These are phyloP conservation scores for Geothlypis trichas DNA, from an alignment of 2,113 vertebrate genomes.

Conservation along the genomic window DNA sequence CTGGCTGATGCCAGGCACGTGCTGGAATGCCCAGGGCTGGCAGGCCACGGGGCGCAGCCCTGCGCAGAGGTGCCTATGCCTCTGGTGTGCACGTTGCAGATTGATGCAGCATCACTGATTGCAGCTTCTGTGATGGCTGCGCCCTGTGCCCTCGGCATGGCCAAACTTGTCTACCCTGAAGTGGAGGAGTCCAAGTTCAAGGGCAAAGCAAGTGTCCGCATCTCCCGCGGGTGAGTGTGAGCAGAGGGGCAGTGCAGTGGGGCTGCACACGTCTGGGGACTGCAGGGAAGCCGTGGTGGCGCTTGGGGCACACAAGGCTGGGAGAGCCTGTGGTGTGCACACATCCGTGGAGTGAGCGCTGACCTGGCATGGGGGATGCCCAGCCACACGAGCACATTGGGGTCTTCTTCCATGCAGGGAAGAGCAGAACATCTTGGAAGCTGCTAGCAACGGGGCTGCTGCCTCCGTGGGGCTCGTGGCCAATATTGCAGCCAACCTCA, in stretches of 20 bases:
- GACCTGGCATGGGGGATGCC: neutral
- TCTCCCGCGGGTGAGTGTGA: slow-evolving; percentile 57
- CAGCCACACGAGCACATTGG: neutral
- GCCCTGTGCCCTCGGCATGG: slow-evolving; percentile 89
- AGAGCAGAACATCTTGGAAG: slow-evolving; percentile 89
- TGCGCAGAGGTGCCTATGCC: neutral
- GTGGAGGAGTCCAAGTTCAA: slow-evolving; percentile 84
- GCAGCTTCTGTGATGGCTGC: slow-evolving; percentile 97
- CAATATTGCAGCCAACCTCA: slow-evolving; percentile 90
- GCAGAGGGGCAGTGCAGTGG: neutral
- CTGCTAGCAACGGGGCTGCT: slow-evolving; percentile 85
- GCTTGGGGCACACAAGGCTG: neutral
- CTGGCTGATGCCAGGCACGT: neutral
- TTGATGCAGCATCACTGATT: slow-evolving; percentile 85
- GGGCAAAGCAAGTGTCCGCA: slow-evolving; percentile 70
- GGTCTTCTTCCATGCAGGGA: slow-evolving; percentile 70
- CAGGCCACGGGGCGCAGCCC: accelerated
- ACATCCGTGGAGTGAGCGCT: accelerated
- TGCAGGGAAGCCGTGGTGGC: accelerated
- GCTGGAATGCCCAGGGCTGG: neutral
- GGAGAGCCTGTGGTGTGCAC: neutral
- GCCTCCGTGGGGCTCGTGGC: slow-evolving; percentile 83
- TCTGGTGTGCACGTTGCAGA: slow-evolving; percentile 69
- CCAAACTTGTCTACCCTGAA: slow-evolving; percentile 92
- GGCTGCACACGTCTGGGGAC: accelerated